A percentile compares a stretch with the other conserved stretches of the same genome.
These are phyloP conservation scores for Rattus norvegicus DNA, from an alignment of 2,113 vertebrate species.

Conservation along the genomic window GRCr8 NC_086020.1:116565001-116565500, in stretches of 20 bases:
- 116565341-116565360: neutral
- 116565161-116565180: neutral
- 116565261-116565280: neutral
- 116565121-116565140: neutral
- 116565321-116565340: neutral
- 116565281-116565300: neutral
- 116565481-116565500: neutral
- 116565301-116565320: neutral
- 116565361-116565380: neutral
- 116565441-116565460: neutral
- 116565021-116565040: neutral
- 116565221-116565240: too few species aligned
- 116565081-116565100: neutral
- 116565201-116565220: too few species aligned
- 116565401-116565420: neutral
- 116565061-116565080: neutral
- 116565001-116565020: neutral
- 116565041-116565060: neutral
- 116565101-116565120: neutral
- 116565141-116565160: neutral
- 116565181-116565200: neutral
- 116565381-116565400: neutral
- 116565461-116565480: neutral
- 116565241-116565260: neutral
- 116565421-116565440: neutral